Percentiles rank a stretch among this genome's conserved stretches.
These are phyloP conservation scores for Nerophis lumbriciformis DNA, from an alignment of 2,113 vertebrate genomes.

Conservation along the genomic window DNA sequence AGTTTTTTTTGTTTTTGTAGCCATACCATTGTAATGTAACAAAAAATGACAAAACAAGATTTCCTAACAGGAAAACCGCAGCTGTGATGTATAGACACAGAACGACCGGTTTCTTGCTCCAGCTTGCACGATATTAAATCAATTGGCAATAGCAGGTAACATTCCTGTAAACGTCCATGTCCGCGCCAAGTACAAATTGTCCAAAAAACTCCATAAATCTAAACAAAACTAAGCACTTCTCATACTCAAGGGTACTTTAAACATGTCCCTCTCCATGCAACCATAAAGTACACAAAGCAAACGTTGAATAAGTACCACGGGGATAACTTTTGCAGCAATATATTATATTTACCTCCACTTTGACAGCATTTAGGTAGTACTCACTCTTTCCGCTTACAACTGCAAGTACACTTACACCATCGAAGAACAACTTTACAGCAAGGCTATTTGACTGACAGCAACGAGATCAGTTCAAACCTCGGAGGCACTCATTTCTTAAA, in stretches of 20 bases:
- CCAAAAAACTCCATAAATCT: conserved; percentile 4
- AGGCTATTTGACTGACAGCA: too few relatives aligned
- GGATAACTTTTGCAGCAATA: too few relatives aligned
- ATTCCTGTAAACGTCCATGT: conserved; percentile 1
- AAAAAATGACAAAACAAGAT: not conserved
- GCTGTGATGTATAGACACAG: not conserved
- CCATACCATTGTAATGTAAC: not conserved
- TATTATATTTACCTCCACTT: too few relatives aligned
- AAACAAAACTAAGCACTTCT: not conserved
- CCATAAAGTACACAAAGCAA: not conserved
- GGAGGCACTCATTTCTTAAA: too few relatives aligned
- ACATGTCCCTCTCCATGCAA: not conserved
- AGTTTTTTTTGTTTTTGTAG: too few relatives aligned
- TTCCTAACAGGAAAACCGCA: not conserved
- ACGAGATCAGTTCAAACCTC: too few relatives aligned
- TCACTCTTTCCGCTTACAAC: too few relatives aligned
- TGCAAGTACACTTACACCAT: too few relatives aligned
- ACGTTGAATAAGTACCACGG: not conserved
- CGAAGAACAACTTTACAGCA: too few relatives aligned
- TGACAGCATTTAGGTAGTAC: too few relatives aligned
- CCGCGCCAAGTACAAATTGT: conserved; percentile 2
- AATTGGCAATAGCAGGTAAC: not conserved
- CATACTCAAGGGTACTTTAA: not conserved
- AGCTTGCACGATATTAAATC: not conserved
- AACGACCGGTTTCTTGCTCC: not conserved